Conservation (phyloP, 2,797 vertebrate genomes). For the Falco berigora region DNA sequence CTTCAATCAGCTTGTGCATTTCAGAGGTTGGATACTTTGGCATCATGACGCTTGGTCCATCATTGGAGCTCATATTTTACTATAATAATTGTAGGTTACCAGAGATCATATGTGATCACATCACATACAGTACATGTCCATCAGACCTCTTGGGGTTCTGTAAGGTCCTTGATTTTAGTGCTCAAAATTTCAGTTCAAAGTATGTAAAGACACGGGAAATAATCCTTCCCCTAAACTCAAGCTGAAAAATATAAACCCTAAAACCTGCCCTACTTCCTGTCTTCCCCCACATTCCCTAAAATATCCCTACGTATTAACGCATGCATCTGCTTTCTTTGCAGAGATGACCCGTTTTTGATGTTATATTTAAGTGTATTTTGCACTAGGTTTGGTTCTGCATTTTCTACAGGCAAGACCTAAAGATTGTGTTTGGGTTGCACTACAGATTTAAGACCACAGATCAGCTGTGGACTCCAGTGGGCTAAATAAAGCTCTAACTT, state of each 20-base stretch:
- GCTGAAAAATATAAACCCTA: background rate
- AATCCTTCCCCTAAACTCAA: background rate
- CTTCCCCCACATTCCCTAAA: conserved; percentile 10
- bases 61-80: background rate
- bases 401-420: background rate
- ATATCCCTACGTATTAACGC: background rate
- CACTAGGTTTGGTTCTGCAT: background rate
- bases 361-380: background rate
- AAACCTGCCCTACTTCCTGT: background rate
- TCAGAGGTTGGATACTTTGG: background rate
- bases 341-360: background rate
- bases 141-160: background rate
- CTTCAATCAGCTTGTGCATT: background rate
- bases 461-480: background rate
- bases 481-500: background rate
- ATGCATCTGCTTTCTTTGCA: conserved; percentile 7
- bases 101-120: background rate
- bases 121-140: background rate
- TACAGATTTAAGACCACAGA: background rate
- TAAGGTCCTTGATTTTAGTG: background rate
- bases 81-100: background rate
- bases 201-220: background rate
- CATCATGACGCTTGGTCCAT: background rate
- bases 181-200: background rate
- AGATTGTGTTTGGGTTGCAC: background rate